phyloP scores from a whole-genome alignment of 2,113 vertebrate genomes.

The Empidonax traillii region DNA sequence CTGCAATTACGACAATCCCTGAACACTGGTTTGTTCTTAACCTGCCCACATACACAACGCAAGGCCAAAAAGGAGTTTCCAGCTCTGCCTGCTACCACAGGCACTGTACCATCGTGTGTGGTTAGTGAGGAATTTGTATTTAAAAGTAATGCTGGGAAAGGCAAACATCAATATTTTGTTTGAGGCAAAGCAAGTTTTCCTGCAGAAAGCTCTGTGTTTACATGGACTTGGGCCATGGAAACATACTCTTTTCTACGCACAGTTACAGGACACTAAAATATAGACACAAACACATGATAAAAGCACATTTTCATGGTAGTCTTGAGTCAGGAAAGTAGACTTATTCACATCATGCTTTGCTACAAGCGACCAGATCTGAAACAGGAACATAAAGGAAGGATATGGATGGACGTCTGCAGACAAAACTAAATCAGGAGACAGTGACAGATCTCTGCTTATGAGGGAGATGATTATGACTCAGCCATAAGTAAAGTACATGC shows the following conservation, averaged over 20 bases:
- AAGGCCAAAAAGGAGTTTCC: not conserved
- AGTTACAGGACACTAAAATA: not conserved
- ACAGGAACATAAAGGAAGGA: not conserved
- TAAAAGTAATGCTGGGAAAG: not conserved
- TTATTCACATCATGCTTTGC: not conserved
- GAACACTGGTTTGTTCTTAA: not conserved
- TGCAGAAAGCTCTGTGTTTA: not conserved
- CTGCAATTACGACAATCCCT: not conserved
- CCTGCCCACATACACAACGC: not conserved
- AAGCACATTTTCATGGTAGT: not conserved
- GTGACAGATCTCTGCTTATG: not conserved
- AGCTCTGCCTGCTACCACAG: not conserved
- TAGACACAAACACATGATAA: rapidly evolving
- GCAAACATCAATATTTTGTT: constrained; percentile 17
- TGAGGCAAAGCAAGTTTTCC: not conserved
- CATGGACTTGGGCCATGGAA: not conserved
- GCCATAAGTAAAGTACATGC: not conserved
- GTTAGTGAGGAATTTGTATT: not conserved
- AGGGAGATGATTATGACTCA: constrained; percentile 41
- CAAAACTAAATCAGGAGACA: constrained; percentile 27
- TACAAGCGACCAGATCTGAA: not conserved
- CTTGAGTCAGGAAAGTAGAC: not conserved
- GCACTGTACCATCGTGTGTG: rapidly evolving
- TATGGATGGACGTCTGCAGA: not conserved
- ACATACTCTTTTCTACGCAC: not conserved